Base-by-base conservation (phyloP, 2,888 invertebrate species). In the Trissolcus japonicus region DNA sequence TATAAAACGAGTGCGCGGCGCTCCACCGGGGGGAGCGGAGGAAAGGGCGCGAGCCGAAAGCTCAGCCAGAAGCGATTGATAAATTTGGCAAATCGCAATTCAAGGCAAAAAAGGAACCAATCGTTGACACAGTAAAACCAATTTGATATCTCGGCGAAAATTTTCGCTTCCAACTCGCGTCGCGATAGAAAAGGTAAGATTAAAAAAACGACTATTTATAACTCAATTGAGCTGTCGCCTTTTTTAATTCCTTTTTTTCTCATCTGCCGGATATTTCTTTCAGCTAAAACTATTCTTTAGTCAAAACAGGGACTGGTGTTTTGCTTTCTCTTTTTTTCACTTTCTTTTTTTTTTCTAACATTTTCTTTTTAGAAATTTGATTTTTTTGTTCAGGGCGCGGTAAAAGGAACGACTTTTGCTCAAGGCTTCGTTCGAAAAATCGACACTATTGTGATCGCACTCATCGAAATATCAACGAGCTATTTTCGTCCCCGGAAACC, bases 401-500 rank as follows among this genome's bases (percentile, higher is more conserved):
- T 19, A 57, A 59, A 65, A 65, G 66, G 65, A 46, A 54, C 61
- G 56, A 60, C 61, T 73, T 65, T 66, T 66, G 53, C 73, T 63
- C 68, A 56, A 66, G 65, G 68, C 66, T 65, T 53, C 16, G 73
- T 61, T 66, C 61, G 62, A 57, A 74, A 65, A 68, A 74, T 78
- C 78, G 66, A 46, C 57, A 62, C 65, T 68, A 81, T 81, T 80
- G 80, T 69, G 76, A 79, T 78, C 79, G 81, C 80, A 81, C 82
- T 81, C 80, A 81, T 84, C 82, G 82, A 84, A 86, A 87, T 86
- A 87, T 88, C 86, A 84, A 84, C 80, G 82, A 80, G 85, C 87
- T 88, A 88, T 88, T 88, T 87, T 82, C 80, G 85, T 84, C 82
- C 79, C 80, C 78, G 81, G 86, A 83, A 88, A 85, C 87, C 87